phyloP scores from a whole-genome alignment of 2,888 invertebrate species.

The Pollenia labialis region DNA sequence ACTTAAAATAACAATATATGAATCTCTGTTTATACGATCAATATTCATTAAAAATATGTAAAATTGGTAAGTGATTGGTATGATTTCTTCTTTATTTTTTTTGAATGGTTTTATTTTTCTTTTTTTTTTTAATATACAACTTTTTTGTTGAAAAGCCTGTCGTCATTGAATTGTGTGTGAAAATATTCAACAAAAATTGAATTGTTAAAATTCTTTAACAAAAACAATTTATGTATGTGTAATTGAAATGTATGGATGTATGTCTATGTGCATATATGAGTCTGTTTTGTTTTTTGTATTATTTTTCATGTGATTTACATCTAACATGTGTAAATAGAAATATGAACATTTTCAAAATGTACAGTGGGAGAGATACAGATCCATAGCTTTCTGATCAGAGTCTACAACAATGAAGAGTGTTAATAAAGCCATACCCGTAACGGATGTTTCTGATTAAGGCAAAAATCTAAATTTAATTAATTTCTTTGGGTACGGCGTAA shows the following conservation, averaged over 20 bases:
- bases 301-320: neutral
- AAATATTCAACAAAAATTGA: neutral
- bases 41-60: conserved; percentile 10
- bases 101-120: neutral
- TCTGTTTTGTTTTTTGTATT: neutral
- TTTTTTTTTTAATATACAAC: neutral
- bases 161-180: neutral
- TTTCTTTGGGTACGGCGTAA: no score
- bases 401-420: no score
- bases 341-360: neutral
- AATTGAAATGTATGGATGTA: neutral
- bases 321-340: conserved; percentile 8
- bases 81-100: conserved; percentile 13
- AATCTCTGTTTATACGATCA: conserved; percentile 6
- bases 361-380: neutral
- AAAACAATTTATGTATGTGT: conserved; percentile 36
- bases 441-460: no score
- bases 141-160: no score
- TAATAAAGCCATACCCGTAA: no score
- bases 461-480: no score
- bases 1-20: conserved; percentile 25
- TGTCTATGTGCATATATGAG: no score
- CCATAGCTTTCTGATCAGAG: no score
- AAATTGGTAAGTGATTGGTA: conserved; percentile 5
- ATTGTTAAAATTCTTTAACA: conserved; percentile 6